Percentiles rank a stretch among this genome's conserved stretches.
These are phyloP conservation scores for Drosophila kepulauana DNA, from an alignment of 1,140 invertebrate species.

Conservation along the genomic window DNA sequence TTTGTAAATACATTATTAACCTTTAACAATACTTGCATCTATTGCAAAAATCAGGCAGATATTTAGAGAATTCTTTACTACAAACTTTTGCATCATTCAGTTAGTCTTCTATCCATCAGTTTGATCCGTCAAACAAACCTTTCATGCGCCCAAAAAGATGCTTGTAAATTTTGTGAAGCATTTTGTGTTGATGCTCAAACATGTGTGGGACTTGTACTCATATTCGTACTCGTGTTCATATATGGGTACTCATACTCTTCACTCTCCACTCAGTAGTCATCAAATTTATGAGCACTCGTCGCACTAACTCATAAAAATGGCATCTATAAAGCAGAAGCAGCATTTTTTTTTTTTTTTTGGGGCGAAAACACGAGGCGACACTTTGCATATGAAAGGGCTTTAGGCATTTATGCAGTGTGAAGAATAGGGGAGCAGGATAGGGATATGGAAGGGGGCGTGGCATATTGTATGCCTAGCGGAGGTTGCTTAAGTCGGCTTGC, in stretches of 20 bases:
- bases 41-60: not conserved
- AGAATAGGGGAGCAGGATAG: not conserved
- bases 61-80: slow-evolving; percentile 3
- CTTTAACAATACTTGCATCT: slow-evolving; percentile 35
- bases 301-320: slow-evolving; percentile 78
- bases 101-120: slow-evolving; percentile 42
- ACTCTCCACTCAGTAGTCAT: slow-evolving; percentile 46
- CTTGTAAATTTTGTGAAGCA: slow-evolving; percentile 48
- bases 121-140: slow-evolving; percentile 42
- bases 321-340: slow-evolving; percentile 36
- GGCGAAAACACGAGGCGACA: slow-evolving; percentile 60
- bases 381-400: slow-evolving; percentile 75
- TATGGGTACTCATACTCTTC: slow-evolving; percentile 19
- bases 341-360: slow-evolving; percentile 30
- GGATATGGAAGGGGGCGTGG: not conserved
- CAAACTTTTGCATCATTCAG: slow-evolving; percentile 20
- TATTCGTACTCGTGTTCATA: not conserved
- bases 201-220: slow-evolving; percentile 25
- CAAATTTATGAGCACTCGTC: slow-evolving; percentile 78
- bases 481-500: slow-evolving; percentile 31
- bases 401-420: slow-evolving; percentile 10
- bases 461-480: slow-evolving; percentile 15
- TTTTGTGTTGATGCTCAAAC: slow-evolving; percentile 23
- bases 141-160: slow-evolving; percentile 60
- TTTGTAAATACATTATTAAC: not conserved